Percentiles rank a stretch among this genome's conserved stretches.
phyloP scores from a whole-genome alignment of 2,113 vertebrate genomes.

The Numida meleagris region DNA sequence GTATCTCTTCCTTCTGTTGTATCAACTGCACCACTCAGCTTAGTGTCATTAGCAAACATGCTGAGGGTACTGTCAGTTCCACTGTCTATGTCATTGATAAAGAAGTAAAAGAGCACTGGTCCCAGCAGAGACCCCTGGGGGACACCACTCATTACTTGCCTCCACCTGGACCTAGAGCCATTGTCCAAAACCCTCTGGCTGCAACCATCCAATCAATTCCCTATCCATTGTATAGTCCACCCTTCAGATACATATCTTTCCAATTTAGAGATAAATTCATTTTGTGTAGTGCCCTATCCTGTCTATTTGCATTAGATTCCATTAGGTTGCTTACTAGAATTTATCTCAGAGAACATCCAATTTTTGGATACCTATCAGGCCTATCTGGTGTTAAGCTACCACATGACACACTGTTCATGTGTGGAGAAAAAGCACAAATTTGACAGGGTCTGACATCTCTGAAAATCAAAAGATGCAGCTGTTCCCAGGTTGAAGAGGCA shows the following conservation, averaged over 20 bases:
- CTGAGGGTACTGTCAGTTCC: too few species aligned
- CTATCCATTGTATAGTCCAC: too few species aligned
- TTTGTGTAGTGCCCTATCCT: not conserved
- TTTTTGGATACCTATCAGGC: not conserved
- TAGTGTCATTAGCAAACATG: too few species aligned
- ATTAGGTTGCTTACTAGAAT: not conserved
- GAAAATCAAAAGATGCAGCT: not conserved
- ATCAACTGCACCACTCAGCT: too few species aligned
- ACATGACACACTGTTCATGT: fast-evolving
- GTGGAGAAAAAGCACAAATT: not conserved
- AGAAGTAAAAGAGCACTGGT: too few species aligned
- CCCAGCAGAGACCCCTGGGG: too few species aligned
- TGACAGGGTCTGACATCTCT: not conserved
- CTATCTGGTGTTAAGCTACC: not conserved
- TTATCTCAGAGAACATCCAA: fast-evolving
- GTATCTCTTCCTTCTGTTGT: too few species aligned
- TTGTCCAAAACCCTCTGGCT: too few species aligned
- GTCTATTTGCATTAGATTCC: not conserved
- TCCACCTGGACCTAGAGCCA: not conserved
- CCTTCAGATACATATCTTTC: too few species aligned
- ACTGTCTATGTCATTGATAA: too few species aligned
- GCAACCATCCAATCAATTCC: too few species aligned
- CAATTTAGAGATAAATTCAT: not conserved
- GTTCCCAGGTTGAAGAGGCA: not conserved
- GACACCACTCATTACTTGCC: too few species aligned